phyloP scores from a whole-genome alignment of 2,113 vertebrate species.

The Steatornis caripensis region DNA sequence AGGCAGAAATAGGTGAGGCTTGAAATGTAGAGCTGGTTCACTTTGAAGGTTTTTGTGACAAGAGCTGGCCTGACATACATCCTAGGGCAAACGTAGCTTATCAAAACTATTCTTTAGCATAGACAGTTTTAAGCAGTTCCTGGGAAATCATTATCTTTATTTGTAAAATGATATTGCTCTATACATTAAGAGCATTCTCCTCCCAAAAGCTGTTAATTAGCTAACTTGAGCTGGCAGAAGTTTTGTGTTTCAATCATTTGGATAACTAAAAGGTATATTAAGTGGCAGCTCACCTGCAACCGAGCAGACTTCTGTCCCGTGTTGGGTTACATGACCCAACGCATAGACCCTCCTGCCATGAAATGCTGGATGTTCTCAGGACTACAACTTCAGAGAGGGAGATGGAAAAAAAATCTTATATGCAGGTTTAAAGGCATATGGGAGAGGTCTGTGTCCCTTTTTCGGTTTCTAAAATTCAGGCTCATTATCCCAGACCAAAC shows the following conservation, averaged over 20 bases:
- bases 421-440: neutral
- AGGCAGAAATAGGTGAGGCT: neutral
- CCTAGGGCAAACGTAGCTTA: neutral
- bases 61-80: neutral
- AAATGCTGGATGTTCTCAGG: neutral
- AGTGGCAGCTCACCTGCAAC: neutral
- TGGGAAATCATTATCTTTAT: neutral
- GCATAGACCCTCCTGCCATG: neutral
- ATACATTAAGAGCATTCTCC: neutral
- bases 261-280: neutral
- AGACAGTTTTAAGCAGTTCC: neutral
- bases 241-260: neutral
- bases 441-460: neutral
- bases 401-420: neutral
- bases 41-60: neutral
- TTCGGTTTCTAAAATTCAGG: neutral
- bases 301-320: neutral
- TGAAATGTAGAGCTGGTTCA: neutral
- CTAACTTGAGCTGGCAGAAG: neutral
- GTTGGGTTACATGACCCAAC: rapidly evolving
- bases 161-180: neutral
- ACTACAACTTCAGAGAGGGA: neutral
- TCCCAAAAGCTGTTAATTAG: neutral
- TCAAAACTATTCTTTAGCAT: neutral
- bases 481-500: neutral